Evolutionary conservation across 2,888 invertebrate genomes (phyloP).

Genomic region (Noctua pronuba): DNA sequence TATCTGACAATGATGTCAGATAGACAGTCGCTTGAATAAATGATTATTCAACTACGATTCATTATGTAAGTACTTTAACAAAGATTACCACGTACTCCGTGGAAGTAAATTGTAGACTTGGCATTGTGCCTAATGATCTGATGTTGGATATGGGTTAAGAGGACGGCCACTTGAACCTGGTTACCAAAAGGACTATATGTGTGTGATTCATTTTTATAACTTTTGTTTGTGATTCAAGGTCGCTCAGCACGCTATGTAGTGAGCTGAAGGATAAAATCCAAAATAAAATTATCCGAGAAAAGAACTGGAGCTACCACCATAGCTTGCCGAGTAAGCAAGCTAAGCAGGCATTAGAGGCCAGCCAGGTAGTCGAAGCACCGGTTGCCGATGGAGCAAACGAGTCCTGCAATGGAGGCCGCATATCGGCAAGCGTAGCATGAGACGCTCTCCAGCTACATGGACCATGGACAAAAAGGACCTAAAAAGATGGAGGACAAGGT

Average conservation of each 20-base stretch:
- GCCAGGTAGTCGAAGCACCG: too few relatives aligned
- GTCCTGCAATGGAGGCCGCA: too few relatives aligned
- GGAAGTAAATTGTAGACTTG: conserved; percentile 33
- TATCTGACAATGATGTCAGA: too few relatives aligned
- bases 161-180: neutral
- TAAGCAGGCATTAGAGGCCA: too few relatives aligned
- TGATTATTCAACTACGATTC: neutral
- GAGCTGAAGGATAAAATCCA: neutral
- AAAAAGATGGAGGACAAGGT: too few relatives aligned
- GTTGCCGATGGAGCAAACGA: too few relatives aligned
- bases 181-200: neutral
- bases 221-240: neutral
- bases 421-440: too few relatives aligned
- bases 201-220: neutral
- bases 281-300: neutral
- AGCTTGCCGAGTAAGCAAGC: neutral
- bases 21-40: too few relatives aligned
- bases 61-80: conserved; percentile 12
- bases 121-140: conserved; percentile 42
- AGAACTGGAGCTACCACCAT: neutral
- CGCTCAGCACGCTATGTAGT: neutral
- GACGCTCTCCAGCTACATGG: too few relatives aligned
- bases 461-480: too few relatives aligned
- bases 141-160: conserved; percentile 37
- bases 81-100: conserved; percentile 26